phyloP scores from a whole-genome alignment of 92 coral and sea anemone genomes.

The Palythoa heliodiscus region DNA sequence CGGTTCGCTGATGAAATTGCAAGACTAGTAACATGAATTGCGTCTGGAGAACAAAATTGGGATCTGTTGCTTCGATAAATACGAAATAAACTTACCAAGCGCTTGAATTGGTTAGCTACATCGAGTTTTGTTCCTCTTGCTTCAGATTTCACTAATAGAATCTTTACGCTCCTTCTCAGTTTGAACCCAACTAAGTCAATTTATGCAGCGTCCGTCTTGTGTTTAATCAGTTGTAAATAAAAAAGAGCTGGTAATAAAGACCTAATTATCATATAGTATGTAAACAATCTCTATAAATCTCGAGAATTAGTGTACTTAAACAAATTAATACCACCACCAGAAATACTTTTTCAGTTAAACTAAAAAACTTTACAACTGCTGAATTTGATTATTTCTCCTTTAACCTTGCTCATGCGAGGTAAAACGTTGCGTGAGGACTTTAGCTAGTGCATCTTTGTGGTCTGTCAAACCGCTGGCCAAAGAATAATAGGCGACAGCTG shows the following conservation, averaged over 20 bases:
- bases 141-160: neutral
- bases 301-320: neutral
- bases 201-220: slow-evolving; percentile 39
- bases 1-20: neutral
- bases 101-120: neutral
- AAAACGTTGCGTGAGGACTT: slow-evolving; percentile 17
- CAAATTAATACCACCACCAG: neutral
- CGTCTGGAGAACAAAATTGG: neutral
- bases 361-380: neutral
- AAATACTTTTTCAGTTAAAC: too few species aligned
- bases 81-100: slow-evolving; percentile 16
- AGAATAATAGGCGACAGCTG: slow-evolving; percentile 1
- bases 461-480: neutral
- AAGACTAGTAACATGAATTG: neutral
- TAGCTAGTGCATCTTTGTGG: slow-evolving; percentile 19
- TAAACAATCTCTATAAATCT: slow-evolving; percentile 26
- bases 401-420: neutral
- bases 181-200: slow-evolving; percentile 10
- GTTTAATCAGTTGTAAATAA: slow-evolving; percentile 31
- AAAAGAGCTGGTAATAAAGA: slow-evolving; percentile 24
- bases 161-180: slow-evolving; percentile 25
- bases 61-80: neutral
- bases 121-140: neutral
- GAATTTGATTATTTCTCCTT: neutral
- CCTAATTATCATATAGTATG: slow-evolving; percentile 37